These are phyloP conservation scores for Cecidostiba fungosa DNA, from an alignment of 2,888 invertebrate genomes.

Conservation along the genomic window DNA sequence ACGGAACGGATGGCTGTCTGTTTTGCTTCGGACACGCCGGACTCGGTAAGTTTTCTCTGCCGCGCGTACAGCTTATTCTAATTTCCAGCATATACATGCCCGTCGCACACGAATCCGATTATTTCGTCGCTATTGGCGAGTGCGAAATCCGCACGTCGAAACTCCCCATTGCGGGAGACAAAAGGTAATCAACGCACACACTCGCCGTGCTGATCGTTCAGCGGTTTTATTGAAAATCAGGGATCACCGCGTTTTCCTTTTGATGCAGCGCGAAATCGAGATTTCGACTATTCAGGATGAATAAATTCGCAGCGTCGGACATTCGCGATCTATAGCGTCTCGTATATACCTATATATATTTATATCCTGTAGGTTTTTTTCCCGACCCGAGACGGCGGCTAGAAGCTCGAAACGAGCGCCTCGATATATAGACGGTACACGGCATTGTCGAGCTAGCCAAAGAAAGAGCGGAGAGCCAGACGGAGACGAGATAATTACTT, in stretches of 20 bases:
- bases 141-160: background rate
- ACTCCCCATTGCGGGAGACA: slow-evolving; percentile 15
- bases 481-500: slow-evolving; percentile 71
- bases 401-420: background rate
- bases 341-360: too few species aligned
- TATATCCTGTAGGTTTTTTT: too few species aligned
- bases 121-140: slow-evolving; percentile 1
- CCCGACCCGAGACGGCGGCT: background rate
- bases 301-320: background rate
- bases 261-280: background rate
- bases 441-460: slow-evolving; percentile 19
- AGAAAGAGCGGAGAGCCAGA: slow-evolving; percentile 55
- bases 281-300: background rate
- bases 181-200: slow-evolving; percentile 49
- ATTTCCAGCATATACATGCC: background rate
- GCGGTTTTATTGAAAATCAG: slow-evolving; percentile 53
- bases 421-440: slow-evolving; percentile 3
- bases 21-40: slow-evolving; percentile 95
- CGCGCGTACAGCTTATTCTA: slow-evolving; percentile 1
- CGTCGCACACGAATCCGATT: slow-evolving; percentile 3
- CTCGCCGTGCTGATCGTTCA: slow-evolving; percentile 34
- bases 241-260: background rate
- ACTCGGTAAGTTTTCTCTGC: slow-evolving; percentile 84
- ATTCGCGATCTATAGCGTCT: background rate
- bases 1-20: slow-evolving; percentile 95